phyloP scores from a whole-genome alignment of 1,140 invertebrate species.

The Galendromus occidentalis region DNA sequence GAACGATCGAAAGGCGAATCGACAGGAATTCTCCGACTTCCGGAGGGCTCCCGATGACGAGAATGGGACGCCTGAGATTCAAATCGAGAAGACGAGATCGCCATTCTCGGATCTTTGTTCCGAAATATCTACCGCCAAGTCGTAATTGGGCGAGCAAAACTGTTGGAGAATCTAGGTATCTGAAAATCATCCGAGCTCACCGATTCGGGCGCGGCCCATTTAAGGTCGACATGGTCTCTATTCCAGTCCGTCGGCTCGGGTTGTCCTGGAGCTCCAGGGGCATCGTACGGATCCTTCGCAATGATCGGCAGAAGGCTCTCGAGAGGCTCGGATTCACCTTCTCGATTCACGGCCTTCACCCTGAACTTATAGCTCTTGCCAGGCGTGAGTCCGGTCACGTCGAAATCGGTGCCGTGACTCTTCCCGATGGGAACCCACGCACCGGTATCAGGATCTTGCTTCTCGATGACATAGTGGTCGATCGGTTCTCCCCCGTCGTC shows the following conservation, averaged over 20 bases:
- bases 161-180: neutral
- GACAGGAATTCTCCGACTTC: no score
- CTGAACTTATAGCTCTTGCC: slow-evolving; percentile 96
- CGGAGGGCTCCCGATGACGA: no score
- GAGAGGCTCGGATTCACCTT: slow-evolving; percentile 94
- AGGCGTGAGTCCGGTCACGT: slow-evolving; percentile 63
- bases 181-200: neutral
- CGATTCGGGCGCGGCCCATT: slow-evolving; percentile 64
- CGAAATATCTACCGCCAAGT: no score
- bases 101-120: no score
- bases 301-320: slow-evolving; percentile 72
- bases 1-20: no score
- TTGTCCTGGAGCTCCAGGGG: slow-evolving; percentile 17
- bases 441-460: slow-evolving; percentile 77
- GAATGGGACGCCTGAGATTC: no score
- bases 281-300: slow-evolving; percentile 21
- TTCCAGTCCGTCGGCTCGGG: slow-evolving; percentile 83
- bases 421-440: slow-evolving; percentile 76
- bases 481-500: slow-evolving; percentile 31
- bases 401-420: slow-evolving; percentile 62
- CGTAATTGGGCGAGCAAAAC: no score
- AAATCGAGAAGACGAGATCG: no score
- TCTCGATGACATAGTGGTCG: slow-evolving; percentile 83
- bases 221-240: slow-evolving; percentile 66
- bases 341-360: slow-evolving; percentile 87